Evolutionary conservation across 2,113 vertebrate genomes (phyloP).

Genomic region (Pollachius pollachius): DNA sequence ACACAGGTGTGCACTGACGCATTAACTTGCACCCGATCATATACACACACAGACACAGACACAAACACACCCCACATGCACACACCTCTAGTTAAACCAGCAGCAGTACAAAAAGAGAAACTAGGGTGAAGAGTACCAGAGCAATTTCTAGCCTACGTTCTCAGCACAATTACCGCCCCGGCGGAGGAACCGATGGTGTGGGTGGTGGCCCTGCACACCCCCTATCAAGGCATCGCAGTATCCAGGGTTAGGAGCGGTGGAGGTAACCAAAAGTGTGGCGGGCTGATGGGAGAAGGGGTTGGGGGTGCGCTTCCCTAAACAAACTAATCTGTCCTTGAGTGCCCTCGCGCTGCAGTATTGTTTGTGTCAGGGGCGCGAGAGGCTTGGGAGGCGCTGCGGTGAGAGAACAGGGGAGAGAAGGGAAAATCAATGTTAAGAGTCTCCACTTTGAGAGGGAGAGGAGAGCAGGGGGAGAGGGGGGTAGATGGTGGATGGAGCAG

Average conservation of each 20-base stretch:
- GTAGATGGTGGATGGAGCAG: neutral
- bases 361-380: slow-evolving; percentile 57
- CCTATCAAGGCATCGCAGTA: slow-evolving; percentile 29
- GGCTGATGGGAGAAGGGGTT: slow-evolving; percentile 36
- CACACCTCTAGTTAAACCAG: too few relatives aligned
- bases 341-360: slow-evolving; percentile 64
- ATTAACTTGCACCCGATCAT: too few relatives aligned
- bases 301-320: slow-evolving; percentile 56
- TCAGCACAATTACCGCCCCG: slow-evolving; percentile 1
- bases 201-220: slow-evolving; percentile 31
- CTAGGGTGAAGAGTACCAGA: slow-evolving; percentile 1
- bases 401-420: slow-evolving; percentile 48
- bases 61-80: too few relatives aligned
- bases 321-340: slow-evolving; percentile 69
- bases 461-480: neutral
- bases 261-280: slow-evolving; percentile 31
- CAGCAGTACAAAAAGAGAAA: too few relatives aligned
- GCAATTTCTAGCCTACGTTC: slow-evolving; percentile 18
- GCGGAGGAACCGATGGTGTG: neutral
- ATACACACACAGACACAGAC: too few relatives aligned
- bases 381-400: slow-evolving; percentile 54
- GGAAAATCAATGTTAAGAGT: slow-evolving; percentile 68
- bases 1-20: too few relatives aligned
- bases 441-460: slow-evolving; percentile 43
- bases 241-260: slow-evolving; percentile 22